These are phyloP conservation scores for Popillia japonica DNA, from an alignment of 1,140 invertebrate genomes.

Conservation along the genomic window DNA sequence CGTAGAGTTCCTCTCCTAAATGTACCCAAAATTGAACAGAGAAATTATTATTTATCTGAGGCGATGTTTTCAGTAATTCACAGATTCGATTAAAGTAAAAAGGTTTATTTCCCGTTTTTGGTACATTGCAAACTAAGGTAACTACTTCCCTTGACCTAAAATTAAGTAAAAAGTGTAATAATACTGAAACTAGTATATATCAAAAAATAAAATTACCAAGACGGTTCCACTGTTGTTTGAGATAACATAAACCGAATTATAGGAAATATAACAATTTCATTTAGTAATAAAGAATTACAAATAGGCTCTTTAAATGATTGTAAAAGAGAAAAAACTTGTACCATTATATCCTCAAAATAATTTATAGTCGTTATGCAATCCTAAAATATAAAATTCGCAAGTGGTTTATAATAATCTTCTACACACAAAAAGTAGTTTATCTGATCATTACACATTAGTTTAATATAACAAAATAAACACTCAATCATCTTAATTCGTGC, in stretches of 20 bases:
- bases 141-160: constrained; percentile 22
- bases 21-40: background rate
- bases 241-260: constrained; percentile 23
- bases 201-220: constrained; percentile 26
- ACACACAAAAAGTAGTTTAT: too few relatives aligned
- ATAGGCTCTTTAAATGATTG: constrained; percentile 6
- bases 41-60: constrained; percentile 11
- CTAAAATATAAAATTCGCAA: background rate
- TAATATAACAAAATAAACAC: too few relatives aligned
- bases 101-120: constrained; percentile 18
- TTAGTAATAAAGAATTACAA: constrained; percentile 22
- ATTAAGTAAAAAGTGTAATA: background rate
- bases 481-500: too few relatives aligned
- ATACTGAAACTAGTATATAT: too few relatives aligned
- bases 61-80: constrained; percentile 23
- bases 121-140: background rate
- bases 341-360: constrained; percentile 27
- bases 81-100: constrained; percentile 21
- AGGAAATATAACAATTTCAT: constrained; percentile 36
- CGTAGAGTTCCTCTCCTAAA: background rate
- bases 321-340: background rate
- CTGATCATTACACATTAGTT: too few relatives aligned
- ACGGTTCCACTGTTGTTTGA: background rate
- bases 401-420: background rate
- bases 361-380: background rate